Percentiles rank a stretch among this genome's conserved stretches.
These are phyloP conservation scores for Excalfactoria chinensis DNA, from an alignment of 2,113 vertebrate genomes.

Conservation along the genomic window DNA sequence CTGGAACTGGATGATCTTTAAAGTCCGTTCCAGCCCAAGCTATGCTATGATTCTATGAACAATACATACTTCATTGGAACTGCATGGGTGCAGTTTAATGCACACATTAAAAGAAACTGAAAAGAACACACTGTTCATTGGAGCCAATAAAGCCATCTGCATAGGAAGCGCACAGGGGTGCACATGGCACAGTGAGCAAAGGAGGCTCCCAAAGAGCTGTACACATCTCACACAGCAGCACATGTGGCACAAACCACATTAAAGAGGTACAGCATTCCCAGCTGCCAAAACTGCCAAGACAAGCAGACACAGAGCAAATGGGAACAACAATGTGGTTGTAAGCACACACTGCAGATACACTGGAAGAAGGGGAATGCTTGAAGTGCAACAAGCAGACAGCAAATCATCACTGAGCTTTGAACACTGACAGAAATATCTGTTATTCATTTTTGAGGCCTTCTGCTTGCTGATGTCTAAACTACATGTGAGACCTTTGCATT, in stretches of 20 bases:
- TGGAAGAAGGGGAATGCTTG: not conserved
- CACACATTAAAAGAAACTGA: conserved; percentile 37
- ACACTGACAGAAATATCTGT: not conserved
- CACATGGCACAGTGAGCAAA: not conserved
- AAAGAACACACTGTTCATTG: conserved; percentile 14
- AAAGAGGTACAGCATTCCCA: conserved; percentile 1
- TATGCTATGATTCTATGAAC: not conserved
- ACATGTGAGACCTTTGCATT: not conserved
- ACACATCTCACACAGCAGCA: conserved; percentile 28
- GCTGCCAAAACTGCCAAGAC: conserved; percentile 38
- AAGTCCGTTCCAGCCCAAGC: not conserved
- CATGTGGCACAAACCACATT: conserved; percentile 55
- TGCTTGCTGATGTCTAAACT: not conserved
- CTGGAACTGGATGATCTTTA: not conserved
- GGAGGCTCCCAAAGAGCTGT: not conserved
- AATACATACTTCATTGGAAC: conserved; percentile 12
- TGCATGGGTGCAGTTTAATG: not conserved
- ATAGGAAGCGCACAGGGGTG: conserved; percentile 2
- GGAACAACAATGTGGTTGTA: conserved; percentile 2
- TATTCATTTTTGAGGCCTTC: not conserved
- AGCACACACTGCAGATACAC: not conserved
- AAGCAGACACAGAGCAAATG: conserved; percentile 5
- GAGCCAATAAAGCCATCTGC: conserved; percentile 59
- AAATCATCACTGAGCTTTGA: not conserved
- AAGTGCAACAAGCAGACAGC: not conserved